These are phyloP conservation scores for Euura saliciscinereae DNA, from an alignment of 1,140 invertebrate genomes.

Conservation along the genomic window DNA sequence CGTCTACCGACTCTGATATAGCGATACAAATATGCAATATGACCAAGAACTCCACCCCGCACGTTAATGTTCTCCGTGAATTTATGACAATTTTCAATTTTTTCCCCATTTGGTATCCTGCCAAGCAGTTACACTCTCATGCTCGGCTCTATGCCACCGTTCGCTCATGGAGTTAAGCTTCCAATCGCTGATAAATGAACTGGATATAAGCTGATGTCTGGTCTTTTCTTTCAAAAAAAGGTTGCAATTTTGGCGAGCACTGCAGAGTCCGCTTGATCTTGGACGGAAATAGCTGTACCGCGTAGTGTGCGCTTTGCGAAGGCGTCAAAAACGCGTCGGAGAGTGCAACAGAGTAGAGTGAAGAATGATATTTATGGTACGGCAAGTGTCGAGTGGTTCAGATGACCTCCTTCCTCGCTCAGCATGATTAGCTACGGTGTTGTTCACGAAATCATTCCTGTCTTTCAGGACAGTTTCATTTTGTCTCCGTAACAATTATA, in stretches of 20 bases:
- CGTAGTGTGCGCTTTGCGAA: background rate
- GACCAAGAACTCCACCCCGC: background rate
- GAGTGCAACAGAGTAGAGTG: background rate
- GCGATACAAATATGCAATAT: background rate
- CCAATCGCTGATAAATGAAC: too few relatives aligned
- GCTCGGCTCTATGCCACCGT: too few relatives aligned
- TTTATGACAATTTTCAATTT: conserved; percentile 2
- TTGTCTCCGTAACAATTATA: background rate
- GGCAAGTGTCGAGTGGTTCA: background rate
- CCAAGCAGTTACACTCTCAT: background rate
- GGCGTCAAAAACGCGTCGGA: background rate
- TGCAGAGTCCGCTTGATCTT: background rate
- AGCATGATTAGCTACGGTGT: background rate
- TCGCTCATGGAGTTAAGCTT: too few relatives aligned
- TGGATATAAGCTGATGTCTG: too few relatives aligned
- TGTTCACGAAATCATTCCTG: background rate
- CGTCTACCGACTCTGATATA: background rate
- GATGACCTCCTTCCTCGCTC: background rate
- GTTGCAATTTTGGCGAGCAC: background rate
- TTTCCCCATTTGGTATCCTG: background rate
- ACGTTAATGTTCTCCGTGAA: background rate
- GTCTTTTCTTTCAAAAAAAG: too few relatives aligned
- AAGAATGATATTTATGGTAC: conserved; percentile 2
- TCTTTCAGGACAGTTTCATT: background rate
- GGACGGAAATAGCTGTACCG: background rate